Evolutionary conservation across 2,797 vertebrate species (phyloP).

Genomic region (Natrix natrix): DNA sequence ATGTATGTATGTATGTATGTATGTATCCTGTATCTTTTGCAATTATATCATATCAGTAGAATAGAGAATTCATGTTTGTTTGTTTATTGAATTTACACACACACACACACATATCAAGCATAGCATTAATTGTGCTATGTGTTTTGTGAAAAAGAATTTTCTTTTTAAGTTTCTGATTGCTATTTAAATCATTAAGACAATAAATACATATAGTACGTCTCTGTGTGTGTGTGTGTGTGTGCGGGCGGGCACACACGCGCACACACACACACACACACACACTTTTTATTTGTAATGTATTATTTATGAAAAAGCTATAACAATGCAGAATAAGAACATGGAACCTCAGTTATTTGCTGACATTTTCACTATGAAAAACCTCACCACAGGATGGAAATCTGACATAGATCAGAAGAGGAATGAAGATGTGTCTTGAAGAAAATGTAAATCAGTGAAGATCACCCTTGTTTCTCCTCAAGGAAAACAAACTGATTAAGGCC

Average conservation of each 20-base stretch:
- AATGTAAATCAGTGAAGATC: constrained; percentile 54
- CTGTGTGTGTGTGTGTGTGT: no score
- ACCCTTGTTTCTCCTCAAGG: constrained; percentile 52
- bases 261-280: no score
- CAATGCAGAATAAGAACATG: constrained; percentile 25
- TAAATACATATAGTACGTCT: background rate
- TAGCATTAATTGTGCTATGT: background rate
- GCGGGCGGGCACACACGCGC: fast-evolving
- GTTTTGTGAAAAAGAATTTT: constrained; percentile 19
- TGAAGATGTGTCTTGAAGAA: constrained; percentile 65
- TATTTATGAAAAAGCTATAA: constrained; percentile 30
- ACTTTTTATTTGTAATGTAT: constrained; percentile 29
- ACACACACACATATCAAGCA: no score
- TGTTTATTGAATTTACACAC: no score
- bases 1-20: no score
- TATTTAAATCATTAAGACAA: constrained; percentile 14
- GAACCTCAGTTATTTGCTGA: constrained; percentile 42
- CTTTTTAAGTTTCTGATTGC: constrained; percentile 11
- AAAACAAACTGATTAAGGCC: constrained; percentile 55
- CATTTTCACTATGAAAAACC: constrained; percentile 49
- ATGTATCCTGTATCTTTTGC: no score
- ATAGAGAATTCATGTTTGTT: no score
- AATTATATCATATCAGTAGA: no score
- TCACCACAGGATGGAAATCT: constrained; percentile 53
- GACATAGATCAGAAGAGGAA: constrained; percentile 60